Conservation (phyloP, 2,888 invertebrate genomes). For the Periphyllus acericola region DNA sequence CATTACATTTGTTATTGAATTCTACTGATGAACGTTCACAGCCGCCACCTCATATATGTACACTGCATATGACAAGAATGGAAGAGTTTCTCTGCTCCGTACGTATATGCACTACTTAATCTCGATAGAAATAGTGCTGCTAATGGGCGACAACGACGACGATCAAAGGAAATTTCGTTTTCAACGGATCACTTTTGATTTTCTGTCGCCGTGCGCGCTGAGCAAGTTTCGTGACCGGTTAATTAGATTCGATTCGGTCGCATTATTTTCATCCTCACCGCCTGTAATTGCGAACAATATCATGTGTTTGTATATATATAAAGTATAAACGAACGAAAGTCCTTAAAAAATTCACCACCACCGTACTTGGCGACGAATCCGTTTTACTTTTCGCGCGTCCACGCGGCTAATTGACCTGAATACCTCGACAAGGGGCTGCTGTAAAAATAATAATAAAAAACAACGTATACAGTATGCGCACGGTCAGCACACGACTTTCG, state of each 20-base stretch:
- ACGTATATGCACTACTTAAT: neutral
- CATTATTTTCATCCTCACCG: slow-evolving; percentile 43
- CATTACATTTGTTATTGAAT: neutral
- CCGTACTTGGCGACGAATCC: slow-evolving; percentile 47
- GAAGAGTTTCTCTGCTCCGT: neutral
- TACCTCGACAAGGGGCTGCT: slow-evolving; percentile 49
- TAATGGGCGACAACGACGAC: neutral
- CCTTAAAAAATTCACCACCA: slow-evolving; percentile 22
- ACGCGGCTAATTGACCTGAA: slow-evolving; percentile 53
- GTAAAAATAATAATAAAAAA: slow-evolving; percentile 20
- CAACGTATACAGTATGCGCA: neutral
- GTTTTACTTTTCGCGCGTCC: slow-evolving; percentile 52
- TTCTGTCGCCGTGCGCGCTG: neutral
- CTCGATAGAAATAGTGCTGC: neutral
- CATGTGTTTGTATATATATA: neutral
- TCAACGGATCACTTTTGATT: slow-evolving; percentile 51
- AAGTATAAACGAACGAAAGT: slow-evolving; percentile 43
- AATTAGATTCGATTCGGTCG: slow-evolving; percentile 33
- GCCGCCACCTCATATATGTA: neutral
- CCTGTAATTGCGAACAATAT: slow-evolving; percentile 10
- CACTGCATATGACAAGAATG: neutral
- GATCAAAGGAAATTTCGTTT: slow-evolving; percentile 45
- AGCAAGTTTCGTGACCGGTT: slow-evolving; percentile 39
- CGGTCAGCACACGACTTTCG: slow-evolving; percentile 40
- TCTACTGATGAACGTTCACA: neutral